These are phyloP conservation scores for Nesospiza acunhae DNA, from an alignment of 2,113 vertebrate genomes.

Conservation along the genomic window DNA sequence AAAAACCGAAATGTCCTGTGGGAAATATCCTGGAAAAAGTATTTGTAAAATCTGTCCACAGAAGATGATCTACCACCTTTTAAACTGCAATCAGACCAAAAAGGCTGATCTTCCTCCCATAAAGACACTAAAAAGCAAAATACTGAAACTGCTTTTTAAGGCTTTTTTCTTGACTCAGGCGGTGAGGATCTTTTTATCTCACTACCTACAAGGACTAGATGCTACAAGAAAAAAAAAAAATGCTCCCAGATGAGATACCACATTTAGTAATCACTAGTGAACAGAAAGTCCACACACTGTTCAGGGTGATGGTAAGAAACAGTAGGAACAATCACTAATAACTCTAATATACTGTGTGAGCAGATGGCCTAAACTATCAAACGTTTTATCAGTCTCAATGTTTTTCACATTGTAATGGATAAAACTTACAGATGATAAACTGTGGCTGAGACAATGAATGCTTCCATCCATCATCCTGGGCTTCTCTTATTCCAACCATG, in stretches of 20 bases:
- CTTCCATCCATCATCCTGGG: constrained; percentile 4
- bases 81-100: background rate
- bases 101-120: background rate
- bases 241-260: background rate
- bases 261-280: background rate
- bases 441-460: background rate
- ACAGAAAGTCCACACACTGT: background rate
- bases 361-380: constrained; percentile 41
- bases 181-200: background rate
- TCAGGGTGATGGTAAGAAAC: background rate
- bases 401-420: background rate
- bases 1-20: background rate
- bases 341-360: background rate
- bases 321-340: constrained; percentile 16
- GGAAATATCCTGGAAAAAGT: background rate
- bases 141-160: background rate
- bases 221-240: background rate
- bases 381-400: background rate
- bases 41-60: background rate
- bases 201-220: background rate
- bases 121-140: background rate
- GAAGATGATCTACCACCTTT: background rate
- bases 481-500: background rate
- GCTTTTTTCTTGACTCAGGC: background rate
- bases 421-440: constrained; percentile 31